Evolutionary conservation across 2,888 invertebrate species (phyloP), one percentile per base, ranked within the genome.

Genomic region (Tenthredo notha): DNA sequence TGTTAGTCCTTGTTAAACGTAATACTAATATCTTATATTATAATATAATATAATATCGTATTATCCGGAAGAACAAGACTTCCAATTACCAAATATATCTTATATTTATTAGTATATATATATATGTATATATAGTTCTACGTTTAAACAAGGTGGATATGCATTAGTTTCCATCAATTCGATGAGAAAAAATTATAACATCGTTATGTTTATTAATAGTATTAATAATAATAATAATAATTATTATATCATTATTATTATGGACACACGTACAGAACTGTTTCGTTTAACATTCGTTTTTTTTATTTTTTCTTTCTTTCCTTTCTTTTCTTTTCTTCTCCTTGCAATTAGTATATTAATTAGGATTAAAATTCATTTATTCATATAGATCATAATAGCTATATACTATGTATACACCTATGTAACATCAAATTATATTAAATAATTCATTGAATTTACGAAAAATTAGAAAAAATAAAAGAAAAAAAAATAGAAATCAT

Each of bases 131-230:
- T 7, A 7, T 37, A 54, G 12, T 29, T 78, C 33, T 58, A 58
- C 50, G 47, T 29, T 78, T 78, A 54, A 78, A 78, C 29, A 78
- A 58, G 37, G 33, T 78, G 58, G 78, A 78, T 78, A 78, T 78
- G 78, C 78, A 78, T 78, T 78, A 33, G 78, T 54, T 78, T 47
- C 21, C 78, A 58, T 78, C 78, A 47, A 78, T 58, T 78, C 37
- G 54, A 78, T 58, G 54, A 78, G 78, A 54, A 78, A 12, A 78
- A 25, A 61, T 61, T 61, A 61, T 25, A 61, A 61, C 61, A 61
- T 25, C 25, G 61, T 12, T 61, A 54, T 33, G 2, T 2, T 21
- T 21, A 43, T 47, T 25, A 25, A 47, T 25, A 18, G 18, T 18
- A 33, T 1, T 58, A 25, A 61, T 61, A 61, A 10, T 58, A 58